phyloP scores from a whole-genome alignment of 92 coral and sea anemone species.

The Meandrina meandrites region DNA sequence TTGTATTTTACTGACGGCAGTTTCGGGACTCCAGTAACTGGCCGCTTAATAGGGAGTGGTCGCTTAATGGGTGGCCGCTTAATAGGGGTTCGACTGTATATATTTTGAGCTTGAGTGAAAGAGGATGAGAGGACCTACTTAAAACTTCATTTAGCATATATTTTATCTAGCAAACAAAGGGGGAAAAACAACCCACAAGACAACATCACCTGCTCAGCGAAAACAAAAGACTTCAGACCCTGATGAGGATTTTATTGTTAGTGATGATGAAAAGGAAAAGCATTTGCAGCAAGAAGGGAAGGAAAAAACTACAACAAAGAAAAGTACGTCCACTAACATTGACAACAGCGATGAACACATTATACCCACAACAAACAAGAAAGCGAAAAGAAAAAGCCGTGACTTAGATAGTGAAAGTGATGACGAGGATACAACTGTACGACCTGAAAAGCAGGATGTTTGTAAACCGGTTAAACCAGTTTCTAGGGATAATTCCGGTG shows the following conservation, averaged over 20 bases:
- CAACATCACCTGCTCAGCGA: not conserved
- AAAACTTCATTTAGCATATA: too few species aligned
- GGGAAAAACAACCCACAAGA: not conserved
- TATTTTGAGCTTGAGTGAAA: too few species aligned
- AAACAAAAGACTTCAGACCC: constrained; percentile 8
- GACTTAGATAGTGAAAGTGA: constrained; percentile 55
- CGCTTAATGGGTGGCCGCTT: too few species aligned
- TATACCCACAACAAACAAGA: constrained; percentile 18
- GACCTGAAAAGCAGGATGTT: not conserved
- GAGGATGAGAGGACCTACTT: too few species aligned
- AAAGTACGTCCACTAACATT: constrained; percentile 32
- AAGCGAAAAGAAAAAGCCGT: constrained; percentile 49
- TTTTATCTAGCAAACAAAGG: constrained; percentile 9
- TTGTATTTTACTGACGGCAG: too few species aligned
- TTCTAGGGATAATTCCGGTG: constrained; percentile 14
- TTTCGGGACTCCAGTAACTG: too few species aligned
- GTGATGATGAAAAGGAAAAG: constrained; percentile 51
- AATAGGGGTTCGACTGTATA: too few species aligned
- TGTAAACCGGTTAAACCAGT: not conserved
- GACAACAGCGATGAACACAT: constrained; percentile 56
- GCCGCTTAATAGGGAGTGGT: too few species aligned
- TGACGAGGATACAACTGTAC: constrained; percentile 28
- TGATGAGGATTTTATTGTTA: constrained; percentile 29
- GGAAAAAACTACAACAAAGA: constrained; percentile 12
- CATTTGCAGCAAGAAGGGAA: constrained; percentile 40